Evolutionary conservation across 2,888 invertebrate genomes (phyloP).

Genomic region (Harpalus rubripes): DNA sequence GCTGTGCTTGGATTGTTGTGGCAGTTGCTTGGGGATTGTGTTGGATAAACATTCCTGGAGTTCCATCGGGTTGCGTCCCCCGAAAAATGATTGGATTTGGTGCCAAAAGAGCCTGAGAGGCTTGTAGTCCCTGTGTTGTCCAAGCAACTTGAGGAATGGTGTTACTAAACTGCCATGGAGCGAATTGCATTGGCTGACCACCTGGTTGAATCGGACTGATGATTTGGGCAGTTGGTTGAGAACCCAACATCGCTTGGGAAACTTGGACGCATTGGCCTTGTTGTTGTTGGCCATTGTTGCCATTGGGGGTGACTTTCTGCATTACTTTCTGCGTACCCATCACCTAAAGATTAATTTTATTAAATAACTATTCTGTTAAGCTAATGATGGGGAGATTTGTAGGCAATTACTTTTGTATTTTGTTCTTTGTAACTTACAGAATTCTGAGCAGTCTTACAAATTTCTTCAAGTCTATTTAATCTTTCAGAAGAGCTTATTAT

Average conservation of each 20-base stretch:
- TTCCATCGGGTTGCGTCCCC: conserved; percentile 87
- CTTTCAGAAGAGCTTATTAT: too few species aligned
- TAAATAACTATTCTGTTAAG: too few species aligned
- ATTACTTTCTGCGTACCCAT: conserved; percentile 79
- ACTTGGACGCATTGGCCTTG: conserved; percentile 87
- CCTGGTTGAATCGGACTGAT: conserved; percentile 85
- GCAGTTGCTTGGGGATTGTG: conserved; percentile 84
- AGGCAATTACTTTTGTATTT: too few species aligned
- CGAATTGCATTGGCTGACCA: conserved; percentile 88
- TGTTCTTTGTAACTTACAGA: neutral
- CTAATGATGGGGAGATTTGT: too few species aligned
- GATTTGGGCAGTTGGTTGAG: conserved; percentile 85
- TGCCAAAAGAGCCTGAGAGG: conserved; percentile 83
- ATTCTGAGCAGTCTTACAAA: too few species aligned
- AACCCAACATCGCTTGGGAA: conserved; percentile 84
- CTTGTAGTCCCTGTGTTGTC: conserved; percentile 84
- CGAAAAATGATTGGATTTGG: conserved; percentile 91
- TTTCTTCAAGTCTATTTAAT: too few species aligned
- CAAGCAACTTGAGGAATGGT: conserved; percentile 87
- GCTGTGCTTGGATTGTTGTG: conserved; percentile 82
- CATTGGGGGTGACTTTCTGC: conserved; percentile 78
- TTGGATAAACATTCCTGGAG: conserved; percentile 89
- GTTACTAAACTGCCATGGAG: conserved; percentile 87
- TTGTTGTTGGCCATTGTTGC: conserved; percentile 80
- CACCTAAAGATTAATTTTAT: conserved; percentile 73